Evolutionary conservation across 2,888 invertebrate genomes (phyloP).

Genomic region (Erebia palarica): DNA sequence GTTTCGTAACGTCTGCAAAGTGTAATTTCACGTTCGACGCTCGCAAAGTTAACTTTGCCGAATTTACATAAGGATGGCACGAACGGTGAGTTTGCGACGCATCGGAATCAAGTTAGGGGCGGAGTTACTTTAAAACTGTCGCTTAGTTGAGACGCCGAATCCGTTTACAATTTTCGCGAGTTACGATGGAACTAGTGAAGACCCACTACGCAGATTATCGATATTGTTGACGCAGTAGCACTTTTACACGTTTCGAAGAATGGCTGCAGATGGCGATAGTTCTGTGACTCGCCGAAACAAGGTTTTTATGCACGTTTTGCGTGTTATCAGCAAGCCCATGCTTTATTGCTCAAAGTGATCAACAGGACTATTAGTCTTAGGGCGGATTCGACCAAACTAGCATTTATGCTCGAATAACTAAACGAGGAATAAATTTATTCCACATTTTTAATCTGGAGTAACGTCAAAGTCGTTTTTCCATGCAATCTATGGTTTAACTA

Average conservation of each 20-base stretch:
- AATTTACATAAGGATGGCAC: slow-evolving; percentile 79
- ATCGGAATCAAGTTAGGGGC: slow-evolving; percentile 77
- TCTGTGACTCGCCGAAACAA: too few species aligned
- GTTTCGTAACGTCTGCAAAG: slow-evolving; percentile 33
- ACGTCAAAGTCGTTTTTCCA: too few species aligned
- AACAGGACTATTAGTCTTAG: too few species aligned
- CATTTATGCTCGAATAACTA: too few species aligned
- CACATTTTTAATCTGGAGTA: too few species aligned
- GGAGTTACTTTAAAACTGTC: slow-evolving; percentile 79
- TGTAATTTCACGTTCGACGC: slow-evolving; percentile 33
- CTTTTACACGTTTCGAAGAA: slow-evolving; percentile 42
- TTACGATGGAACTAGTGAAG: slow-evolving; percentile 41
- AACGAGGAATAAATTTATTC: too few species aligned
- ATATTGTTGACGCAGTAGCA: slow-evolving; percentile 35
- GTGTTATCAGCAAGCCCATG: too few species aligned
- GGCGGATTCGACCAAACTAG: too few species aligned
- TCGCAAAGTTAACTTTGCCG: slow-evolving; percentile 58
- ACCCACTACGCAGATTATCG: slow-evolving; percentile 25
- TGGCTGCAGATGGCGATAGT: too few species aligned
- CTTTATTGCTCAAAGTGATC: too few species aligned
- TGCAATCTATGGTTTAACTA: too few species aligned
- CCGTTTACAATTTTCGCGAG: slow-evolving; percentile 75
- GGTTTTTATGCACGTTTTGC: too few species aligned
- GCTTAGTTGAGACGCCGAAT: slow-evolving; percentile 79
- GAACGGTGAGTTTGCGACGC: slow-evolving; percentile 64